A percentile compares a stretch with the other conserved stretches of the same genome.
phyloP scores from a whole-genome alignment of 2,888 invertebrate genomes.

The Meloe dianella region DNA sequence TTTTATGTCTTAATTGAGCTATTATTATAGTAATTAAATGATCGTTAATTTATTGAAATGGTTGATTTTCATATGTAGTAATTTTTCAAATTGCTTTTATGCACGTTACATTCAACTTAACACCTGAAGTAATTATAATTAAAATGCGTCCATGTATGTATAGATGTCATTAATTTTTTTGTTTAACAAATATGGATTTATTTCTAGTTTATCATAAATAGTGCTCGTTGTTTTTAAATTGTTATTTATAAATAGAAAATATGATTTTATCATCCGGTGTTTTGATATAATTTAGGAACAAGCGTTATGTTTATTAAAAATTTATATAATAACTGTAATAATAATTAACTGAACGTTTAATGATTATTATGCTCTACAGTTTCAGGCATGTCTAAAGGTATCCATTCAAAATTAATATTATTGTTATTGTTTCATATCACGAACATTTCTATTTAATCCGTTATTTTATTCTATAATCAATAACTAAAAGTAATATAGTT shows the following conservation, averaged over 20 bases:
- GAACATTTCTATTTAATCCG: constrained; percentile 4
- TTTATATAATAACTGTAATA: not conserved
- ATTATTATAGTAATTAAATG: not conserved
- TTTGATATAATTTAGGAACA: not conserved
- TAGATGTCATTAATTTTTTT: not conserved
- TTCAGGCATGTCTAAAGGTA: not conserved
- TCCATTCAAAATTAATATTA: constrained; percentile 7
- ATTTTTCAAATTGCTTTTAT: not conserved
- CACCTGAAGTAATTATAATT: not conserved
- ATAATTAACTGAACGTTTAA: not conserved
- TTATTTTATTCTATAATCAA: not conserved
- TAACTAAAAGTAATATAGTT: not conserved
- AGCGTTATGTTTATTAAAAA: not conserved
- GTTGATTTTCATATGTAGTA: not conserved
- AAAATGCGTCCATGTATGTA: not conserved
- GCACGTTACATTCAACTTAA: not conserved
- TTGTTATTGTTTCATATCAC: not conserved
- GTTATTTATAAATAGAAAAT: not conserved
- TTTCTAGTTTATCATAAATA: not conserved
- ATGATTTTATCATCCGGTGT: not conserved
- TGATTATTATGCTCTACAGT: not conserved
- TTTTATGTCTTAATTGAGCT: not conserved
- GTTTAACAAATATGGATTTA: not conserved
- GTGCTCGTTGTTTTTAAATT: not conserved
- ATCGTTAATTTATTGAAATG: not conserved